Conservation (phyloP, 2,113 vertebrate genomes). For the Scolopax mira region DNA sequence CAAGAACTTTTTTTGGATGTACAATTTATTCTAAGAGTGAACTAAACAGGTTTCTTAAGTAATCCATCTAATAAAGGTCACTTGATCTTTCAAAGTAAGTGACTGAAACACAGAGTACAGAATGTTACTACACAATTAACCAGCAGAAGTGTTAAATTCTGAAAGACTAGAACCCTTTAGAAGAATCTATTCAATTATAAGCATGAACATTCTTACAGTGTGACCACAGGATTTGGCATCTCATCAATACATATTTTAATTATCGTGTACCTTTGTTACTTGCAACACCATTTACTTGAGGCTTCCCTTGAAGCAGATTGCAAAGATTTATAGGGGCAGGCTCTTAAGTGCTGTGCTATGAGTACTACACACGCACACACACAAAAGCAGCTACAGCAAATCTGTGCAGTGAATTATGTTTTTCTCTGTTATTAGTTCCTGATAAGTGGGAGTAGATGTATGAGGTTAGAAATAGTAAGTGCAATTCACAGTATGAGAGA, state of each 20-base stretch:
- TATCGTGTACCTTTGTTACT: background rate
- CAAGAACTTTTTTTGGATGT: background rate
- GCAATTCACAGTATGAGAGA: background rate
- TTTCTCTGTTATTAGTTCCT: background rate
- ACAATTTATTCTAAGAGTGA: background rate
- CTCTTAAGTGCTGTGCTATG: background rate
- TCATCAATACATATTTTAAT: background rate
- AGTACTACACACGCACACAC: background rate
- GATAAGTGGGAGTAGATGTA: background rate
- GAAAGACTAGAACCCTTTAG: background rate
- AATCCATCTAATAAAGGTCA: background rate
- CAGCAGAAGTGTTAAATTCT: background rate
- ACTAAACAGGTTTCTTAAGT: background rate
- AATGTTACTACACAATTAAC: conserved; percentile 2
- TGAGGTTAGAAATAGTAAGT: background rate
- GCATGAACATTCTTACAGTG: background rate
- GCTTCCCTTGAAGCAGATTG: background rate
- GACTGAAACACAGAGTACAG: background rate
- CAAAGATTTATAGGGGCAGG: background rate
- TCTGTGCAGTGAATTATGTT: background rate
- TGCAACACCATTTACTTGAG: background rate
- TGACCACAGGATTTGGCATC: background rate
- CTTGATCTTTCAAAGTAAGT: background rate
- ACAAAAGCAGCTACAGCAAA: background rate
- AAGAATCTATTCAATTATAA: background rate